Conservation (phyloP, 2,888 invertebrate species). For the Luffia ferchaultella region DNA sequence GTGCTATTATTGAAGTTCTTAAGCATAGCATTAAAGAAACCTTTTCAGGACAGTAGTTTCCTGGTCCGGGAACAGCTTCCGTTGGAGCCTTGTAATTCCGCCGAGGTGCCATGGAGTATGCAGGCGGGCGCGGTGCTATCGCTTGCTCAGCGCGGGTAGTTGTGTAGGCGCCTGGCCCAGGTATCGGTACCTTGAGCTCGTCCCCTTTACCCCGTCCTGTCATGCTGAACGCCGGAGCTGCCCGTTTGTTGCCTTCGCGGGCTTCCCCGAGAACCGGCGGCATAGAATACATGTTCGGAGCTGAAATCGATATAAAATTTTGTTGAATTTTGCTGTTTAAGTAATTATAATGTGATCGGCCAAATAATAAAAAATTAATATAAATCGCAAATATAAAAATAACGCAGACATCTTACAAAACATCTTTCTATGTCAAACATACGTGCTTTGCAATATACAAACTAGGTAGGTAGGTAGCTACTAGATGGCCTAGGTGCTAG, state of each 20-base stretch:
- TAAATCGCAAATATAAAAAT: too few relatives aligned
- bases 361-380: too few relatives aligned
- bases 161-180: conserved; percentile 84
- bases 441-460: too few relatives aligned
- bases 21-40: conserved; percentile 18
- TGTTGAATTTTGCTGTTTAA: conserved; percentile 7
- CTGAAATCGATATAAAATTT: too few relatives aligned
- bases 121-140: conserved; percentile 69
- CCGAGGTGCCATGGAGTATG: conserved; percentile 83
- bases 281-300: conserved; percentile 89
- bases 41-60: conserved; percentile 73
- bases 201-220: conserved; percentile 78
- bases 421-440: too few relatives aligned
- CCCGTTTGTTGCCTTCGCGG: conserved; percentile 62
- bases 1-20: too few relatives aligned
- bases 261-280: conserved; percentile 76
- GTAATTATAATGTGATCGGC: not conserved
- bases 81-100: conserved; percentile 42
- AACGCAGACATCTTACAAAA: too few relatives aligned
- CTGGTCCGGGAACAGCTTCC: conserved; percentile 63
- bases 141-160: conserved; percentile 62
- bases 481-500: too few relatives aligned
- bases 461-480: too few relatives aligned
- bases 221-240: conserved; percentile 89
- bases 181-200: conserved; percentile 57